A percentile compares a stretch with the other conserved stretches of the same genome.
phyloP scores from a whole-genome alignment of 2,797 vertebrate genomes.

The Siniperca obscura region DNA sequence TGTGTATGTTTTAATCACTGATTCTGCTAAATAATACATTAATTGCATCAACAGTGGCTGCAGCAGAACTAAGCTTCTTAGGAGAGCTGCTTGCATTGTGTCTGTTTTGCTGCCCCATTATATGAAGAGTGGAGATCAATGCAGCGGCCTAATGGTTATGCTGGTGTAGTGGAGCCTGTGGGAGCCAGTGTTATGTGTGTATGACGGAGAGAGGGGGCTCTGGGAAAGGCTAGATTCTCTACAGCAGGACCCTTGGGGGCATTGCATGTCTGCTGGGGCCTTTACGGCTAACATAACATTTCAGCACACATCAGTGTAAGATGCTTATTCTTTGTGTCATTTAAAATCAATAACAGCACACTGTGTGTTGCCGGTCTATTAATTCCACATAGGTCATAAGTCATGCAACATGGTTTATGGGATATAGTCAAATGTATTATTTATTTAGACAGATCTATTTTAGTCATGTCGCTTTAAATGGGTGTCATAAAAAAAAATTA shows the following conservation, averaged over 20 bases:
- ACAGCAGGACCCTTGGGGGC: conserved; percentile 29
- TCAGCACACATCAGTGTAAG: conserved; percentile 32
- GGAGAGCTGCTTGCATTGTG: conserved; percentile 62
- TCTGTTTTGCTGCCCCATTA: conserved; percentile 61
- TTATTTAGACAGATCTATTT: conserved; percentile 24
- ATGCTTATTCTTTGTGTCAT: conserved; percentile 52
- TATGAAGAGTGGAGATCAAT: conserved; percentile 68
- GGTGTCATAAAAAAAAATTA: background rate
- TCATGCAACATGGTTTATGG: conserved; percentile 8
- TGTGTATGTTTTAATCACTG: conserved; percentile 68
- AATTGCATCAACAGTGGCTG: conserved; percentile 72
- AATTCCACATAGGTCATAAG: conserved; percentile 43
- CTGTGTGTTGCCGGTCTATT: conserved; percentile 46
- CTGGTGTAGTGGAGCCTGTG: conserved; percentile 53
- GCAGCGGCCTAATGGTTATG: conserved; percentile 61
- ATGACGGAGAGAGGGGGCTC: conserved; percentile 15
- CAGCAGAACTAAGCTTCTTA: conserved; percentile 73
- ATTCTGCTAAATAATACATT: conserved; percentile 78
- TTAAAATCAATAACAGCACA: conserved; percentile 59
- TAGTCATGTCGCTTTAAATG: conserved; percentile 10
- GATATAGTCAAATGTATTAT: conserved; percentile 19
- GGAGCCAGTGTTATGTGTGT: conserved; percentile 32
- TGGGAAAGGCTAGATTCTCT: conserved; percentile 22
- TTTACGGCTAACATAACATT: conserved; percentile 52
- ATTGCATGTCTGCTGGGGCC: background rate